A percentile compares a stretch with the other conserved stretches of the same genome.
These are phyloP conservation scores for Crocodylus rhombifer DNA, from an alignment of 2,797 vertebrate species.

Conservation along the genomic window DNA sequence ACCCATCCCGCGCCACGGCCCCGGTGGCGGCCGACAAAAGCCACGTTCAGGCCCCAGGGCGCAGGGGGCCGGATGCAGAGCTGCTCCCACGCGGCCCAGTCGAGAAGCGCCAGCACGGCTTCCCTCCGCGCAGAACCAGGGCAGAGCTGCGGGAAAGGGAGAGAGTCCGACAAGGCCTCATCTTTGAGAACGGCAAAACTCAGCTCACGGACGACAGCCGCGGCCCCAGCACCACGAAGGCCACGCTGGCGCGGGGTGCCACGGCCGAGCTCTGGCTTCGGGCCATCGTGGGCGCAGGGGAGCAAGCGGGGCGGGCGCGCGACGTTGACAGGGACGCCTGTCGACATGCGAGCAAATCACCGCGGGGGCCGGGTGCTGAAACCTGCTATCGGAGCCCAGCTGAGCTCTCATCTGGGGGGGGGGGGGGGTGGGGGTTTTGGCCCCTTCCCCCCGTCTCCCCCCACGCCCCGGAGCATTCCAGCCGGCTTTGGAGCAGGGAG, in stretches of 20 bases:
- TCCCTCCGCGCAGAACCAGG: rapidly evolving
- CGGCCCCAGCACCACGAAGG: too few relatives aligned
- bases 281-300: too few relatives aligned
- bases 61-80: background rate
- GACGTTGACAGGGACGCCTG: constrained; percentile 75
- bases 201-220: too few relatives aligned
- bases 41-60: background rate
- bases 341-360: constrained; percentile 69
- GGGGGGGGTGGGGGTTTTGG: background rate
- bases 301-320: too few relatives aligned
- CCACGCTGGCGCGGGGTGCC: too few relatives aligned
- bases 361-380: constrained; percentile 44
- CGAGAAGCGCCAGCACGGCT: background rate
- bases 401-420: constrained; percentile 18
- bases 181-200: too few relatives aligned
- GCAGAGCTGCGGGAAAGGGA: background rate
- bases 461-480: constrained; percentile 67
- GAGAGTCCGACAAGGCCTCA: background rate
- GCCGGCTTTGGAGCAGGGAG: constrained; percentile 67
- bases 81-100: background rate
- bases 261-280: too few relatives aligned
- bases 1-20: constrained; percentile 42
- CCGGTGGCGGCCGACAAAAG: background rate
- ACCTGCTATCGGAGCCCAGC: background rate
- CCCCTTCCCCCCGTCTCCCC: background rate